phyloP scores from a whole-genome alignment of 2,888 invertebrate genomes.

The Aphelenchoides bicaudatus region DNA sequence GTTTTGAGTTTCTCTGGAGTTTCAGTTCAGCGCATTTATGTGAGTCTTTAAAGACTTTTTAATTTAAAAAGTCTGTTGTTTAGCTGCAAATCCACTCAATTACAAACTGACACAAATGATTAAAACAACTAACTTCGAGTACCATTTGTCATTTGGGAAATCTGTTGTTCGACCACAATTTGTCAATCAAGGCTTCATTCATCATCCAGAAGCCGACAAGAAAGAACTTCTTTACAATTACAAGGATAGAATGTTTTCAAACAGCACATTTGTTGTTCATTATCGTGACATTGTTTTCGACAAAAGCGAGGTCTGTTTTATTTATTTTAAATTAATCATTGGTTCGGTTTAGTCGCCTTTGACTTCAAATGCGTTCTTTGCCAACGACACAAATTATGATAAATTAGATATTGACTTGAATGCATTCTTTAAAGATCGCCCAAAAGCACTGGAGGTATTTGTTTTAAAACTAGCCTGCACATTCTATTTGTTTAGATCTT shows the following conservation, averaged over 20 bases:
- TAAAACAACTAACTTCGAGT: not conserved
- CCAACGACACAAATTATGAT: not conserved
- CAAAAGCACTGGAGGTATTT: not conserved
- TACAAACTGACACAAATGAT: not conserved
- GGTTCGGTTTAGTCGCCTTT: too few relatives aligned
- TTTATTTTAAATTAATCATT: too few relatives aligned
- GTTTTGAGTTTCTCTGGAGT: slow-evolving; percentile 16
- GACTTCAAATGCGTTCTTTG: slow-evolving; percentile 9
- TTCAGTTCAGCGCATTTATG: not conserved
- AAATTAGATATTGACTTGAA: not conserved
- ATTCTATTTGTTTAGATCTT: too few relatives aligned
- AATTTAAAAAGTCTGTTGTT: not conserved
- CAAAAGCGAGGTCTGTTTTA: too few relatives aligned
- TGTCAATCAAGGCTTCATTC: slow-evolving; percentile 1
- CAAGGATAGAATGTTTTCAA: not conserved
- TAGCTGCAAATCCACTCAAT: not conserved
- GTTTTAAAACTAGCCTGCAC: not conserved
- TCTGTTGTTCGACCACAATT: slow-evolving; percentile 2
- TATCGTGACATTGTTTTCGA: too few relatives aligned
- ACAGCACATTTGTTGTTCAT: not conserved
- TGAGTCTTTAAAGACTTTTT: not conserved
- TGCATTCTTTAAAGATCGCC: not conserved
- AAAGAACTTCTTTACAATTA: not conserved
- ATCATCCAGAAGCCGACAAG: slow-evolving; percentile 10
- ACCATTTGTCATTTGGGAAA: not conserved